These are phyloP conservation scores for Tetheella fluctuosa DNA, from an alignment of 2,888 invertebrate genomes.

Conservation along the genomic window DNA sequence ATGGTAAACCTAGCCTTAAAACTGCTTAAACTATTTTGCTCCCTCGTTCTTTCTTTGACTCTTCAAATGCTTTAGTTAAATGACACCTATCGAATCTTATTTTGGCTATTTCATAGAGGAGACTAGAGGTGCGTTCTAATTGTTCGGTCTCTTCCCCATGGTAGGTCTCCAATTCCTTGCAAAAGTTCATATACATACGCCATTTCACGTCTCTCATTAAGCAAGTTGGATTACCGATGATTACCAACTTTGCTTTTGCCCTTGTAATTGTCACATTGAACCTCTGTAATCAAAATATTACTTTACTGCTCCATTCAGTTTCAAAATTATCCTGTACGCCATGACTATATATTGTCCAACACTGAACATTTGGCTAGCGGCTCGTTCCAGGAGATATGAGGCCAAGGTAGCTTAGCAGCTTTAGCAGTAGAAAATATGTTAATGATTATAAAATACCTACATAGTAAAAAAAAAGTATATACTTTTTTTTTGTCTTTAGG, in stretches of 20 bases:
- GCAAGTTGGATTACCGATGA: slow-evolving; percentile 77
- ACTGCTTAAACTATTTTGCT: too few species aligned
- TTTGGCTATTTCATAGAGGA: slow-evolving; percentile 50
- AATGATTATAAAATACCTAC: too few species aligned
- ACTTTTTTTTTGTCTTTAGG: too few species aligned
- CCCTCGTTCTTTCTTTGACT: slow-evolving; percentile 12
- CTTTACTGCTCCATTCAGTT: neutral
- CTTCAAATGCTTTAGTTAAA: slow-evolving; percentile 39
- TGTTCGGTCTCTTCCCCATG: slow-evolving; percentile 61
- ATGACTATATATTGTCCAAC: too few species aligned
- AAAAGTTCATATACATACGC: slow-evolving; percentile 67
- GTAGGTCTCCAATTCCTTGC: slow-evolving; percentile 55
- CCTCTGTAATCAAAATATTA: slow-evolving; percentile 74
- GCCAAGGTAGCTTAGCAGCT: too few species aligned
- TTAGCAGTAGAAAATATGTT: too few species aligned
- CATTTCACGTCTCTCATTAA: slow-evolving; percentile 62
- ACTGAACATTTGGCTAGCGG: too few species aligned
- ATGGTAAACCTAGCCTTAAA: neutral
- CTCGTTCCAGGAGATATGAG: too few species aligned
- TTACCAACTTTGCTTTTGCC: slow-evolving; percentile 87
- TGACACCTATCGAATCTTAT: slow-evolving; percentile 50
- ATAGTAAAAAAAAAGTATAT: too few species aligned
- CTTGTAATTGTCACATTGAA: slow-evolving; percentile 90
- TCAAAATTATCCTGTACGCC: neutral
- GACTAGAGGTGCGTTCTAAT: slow-evolving; percentile 39